Base-by-base conservation (phyloP, 2,113 vertebrate genomes). In the Semnornis frantzii region DNA sequence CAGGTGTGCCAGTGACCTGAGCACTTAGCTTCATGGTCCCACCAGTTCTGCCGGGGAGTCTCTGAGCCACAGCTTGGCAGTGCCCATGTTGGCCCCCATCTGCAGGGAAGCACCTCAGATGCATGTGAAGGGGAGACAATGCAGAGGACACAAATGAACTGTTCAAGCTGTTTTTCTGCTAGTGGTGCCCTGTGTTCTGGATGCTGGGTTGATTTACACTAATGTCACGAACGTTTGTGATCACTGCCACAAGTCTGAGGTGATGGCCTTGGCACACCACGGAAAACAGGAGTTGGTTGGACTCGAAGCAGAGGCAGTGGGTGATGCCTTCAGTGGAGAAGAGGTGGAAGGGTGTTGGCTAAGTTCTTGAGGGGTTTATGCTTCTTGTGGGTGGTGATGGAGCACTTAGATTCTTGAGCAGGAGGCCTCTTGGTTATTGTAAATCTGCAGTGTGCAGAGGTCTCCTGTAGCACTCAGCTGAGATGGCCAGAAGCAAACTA, bases 181-280 rank as follows among this genome's bases (percentile, higher is more conserved):
- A 3, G 24, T 8, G 28, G 1, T 59, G 58, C 42, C 33, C 31
- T 42, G 81, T 15, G 69, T 50, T 71, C 52, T 31, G 27, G 42
- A 8, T n/a, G 50, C 63, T 68, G 71, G 21, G 59, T 33, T 82
- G 65, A 46, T 33, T 50, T 64, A n/a, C 4, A 2, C 18, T 17
- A 58, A 4, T 23, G 57, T 17, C 17, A 3, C 1, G 4, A 54
- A 25, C 8, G 13, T 0, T 34, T 62, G 31, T 44, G 37, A 19
- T 33, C 52, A 19, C 31, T 9, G 44, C 33, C 15, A 10, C 27
- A 34, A 34, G 30, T 33, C 33, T 48, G 15, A 15, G 54, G 14
- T 65, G 46, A 5, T 31, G 73, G 8, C 27, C 34, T n/a, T 63
- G 39, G 63, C 31, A 19, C 11, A 1, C 4, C 0, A 1, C 25